Evolutionary conservation across 2,113 vertebrate species (phyloP).

Genomic region (Menura novaehollandiae): DNA sequence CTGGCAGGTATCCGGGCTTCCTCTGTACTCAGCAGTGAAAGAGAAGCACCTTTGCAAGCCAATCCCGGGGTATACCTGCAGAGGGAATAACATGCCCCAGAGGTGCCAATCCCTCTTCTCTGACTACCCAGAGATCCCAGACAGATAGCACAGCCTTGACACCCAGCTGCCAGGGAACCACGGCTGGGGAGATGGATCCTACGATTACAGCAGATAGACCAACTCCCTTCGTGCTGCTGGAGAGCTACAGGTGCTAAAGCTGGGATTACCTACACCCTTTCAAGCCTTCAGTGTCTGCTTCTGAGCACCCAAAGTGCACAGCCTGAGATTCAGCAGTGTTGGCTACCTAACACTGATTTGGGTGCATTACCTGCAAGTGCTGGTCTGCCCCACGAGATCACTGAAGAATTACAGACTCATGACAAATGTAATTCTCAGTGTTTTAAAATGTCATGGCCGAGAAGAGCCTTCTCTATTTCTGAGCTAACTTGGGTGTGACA

Average conservation of each 20-base stretch:
- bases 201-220: not conserved
- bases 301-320: not conserved
- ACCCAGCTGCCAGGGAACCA: not conserved
- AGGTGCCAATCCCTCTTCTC: constrained; percentile 46
- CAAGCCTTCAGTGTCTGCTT: not conserved
- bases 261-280: not conserved
- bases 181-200: not conserved
- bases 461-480: not conserved
- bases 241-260: not conserved
- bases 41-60: not conserved
- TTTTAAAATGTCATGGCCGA: not conserved
- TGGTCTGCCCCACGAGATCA: not conserved
- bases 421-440: not conserved
- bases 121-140: constrained; percentile 37
- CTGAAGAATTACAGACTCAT: not conserved
- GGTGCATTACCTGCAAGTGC: accelerated
- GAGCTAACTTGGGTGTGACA: not conserved
- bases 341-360: not conserved
- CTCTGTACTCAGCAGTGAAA: not conserved
- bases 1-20: not conserved
- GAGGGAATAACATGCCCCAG: constrained; percentile 26
- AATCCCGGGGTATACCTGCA: not conserved
- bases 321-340: not conserved
- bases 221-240: not conserved
- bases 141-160: constrained; percentile 39